Percentiles rank a stretch among this genome's conserved stretches.
phyloP scores from a whole-genome alignment of 2,888 invertebrate species.

The Stenolophus ochropezus region DNA sequence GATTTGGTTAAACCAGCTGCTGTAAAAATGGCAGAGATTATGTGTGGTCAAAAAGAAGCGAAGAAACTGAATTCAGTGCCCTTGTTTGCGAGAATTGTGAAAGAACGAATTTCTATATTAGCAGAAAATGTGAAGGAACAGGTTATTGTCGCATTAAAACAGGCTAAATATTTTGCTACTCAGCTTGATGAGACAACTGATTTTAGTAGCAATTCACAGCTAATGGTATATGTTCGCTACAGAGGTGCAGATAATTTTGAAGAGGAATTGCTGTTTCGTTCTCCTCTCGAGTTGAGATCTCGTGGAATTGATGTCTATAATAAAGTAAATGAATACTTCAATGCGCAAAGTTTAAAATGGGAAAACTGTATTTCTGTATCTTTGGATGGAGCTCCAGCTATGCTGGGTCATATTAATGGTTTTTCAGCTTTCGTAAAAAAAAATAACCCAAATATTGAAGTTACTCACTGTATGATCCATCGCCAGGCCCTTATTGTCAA shows the following conservation, averaged over 20 bases:
- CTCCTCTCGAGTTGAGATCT: constrained; percentile 63
- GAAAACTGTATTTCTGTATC: constrained; percentile 64
- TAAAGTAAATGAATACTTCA: constrained; percentile 64
- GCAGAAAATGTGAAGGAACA: constrained; percentile 64
- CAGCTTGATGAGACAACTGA: constrained; percentile 62
- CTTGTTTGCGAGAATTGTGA: constrained; percentile 61
- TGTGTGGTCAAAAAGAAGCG: constrained; percentile 56
- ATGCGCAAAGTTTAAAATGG: constrained; percentile 63
- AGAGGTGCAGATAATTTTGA: constrained; percentile 62
- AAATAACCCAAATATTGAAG: constrained; percentile 64
- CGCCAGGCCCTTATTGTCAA: constrained; percentile 63
- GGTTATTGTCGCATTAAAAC: constrained; percentile 62
- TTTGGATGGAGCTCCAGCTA: constrained; percentile 63
- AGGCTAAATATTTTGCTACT: constrained; percentile 57
- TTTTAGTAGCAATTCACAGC: constrained; percentile 63
- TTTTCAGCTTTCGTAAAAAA: constrained; percentile 64
- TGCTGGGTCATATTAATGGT: constrained; percentile 64
- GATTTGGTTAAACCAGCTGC: constrained; percentile 64
- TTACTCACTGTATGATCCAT: constrained; percentile 65
- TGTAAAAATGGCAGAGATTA: constrained; percentile 64
- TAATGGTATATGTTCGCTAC: constrained; percentile 61
- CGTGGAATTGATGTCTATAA: constrained; percentile 63
- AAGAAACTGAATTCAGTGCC: constrained; percentile 61
- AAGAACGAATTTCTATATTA: constrained; percentile 61
- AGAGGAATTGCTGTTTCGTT: constrained; percentile 62